phyloP scores from a whole-genome alignment of 1,140 invertebrate genomes.

The Drosophila takahashii region DNA sequence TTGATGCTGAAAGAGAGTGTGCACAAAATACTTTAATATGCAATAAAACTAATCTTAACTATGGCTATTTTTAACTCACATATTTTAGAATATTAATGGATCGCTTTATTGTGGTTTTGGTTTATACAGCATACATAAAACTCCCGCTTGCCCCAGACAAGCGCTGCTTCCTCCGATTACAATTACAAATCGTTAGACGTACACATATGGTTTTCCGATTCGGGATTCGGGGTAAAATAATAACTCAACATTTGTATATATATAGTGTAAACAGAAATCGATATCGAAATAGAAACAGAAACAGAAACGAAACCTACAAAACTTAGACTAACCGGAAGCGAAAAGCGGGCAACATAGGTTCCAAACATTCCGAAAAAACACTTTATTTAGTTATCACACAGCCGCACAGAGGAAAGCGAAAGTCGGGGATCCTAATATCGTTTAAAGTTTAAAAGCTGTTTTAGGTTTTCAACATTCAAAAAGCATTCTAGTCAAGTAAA shows the following conservation, averaged over 20 bases:
- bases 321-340: conserved; percentile 20
- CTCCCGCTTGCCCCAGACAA: conserved; percentile 5
- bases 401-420: neutral
- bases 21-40: conserved; percentile 36
- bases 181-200: conserved; percentile 25
- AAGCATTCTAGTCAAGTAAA: neutral
- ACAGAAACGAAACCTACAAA: conserved; percentile 12
- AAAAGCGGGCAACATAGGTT: conserved; percentile 7
- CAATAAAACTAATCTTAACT: conserved; percentile 39
- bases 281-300: conserved; percentile 31
- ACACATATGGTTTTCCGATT: conserved; percentile 12
- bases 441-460: neutral
- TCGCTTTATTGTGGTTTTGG: conserved; percentile 28
- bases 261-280: conserved; percentile 34
- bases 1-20: conserved; percentile 10
- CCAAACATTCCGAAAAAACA: conserved; percentile 7
- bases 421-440: neutral
- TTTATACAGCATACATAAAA: conserved; percentile 21
- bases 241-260: conserved; percentile 43
- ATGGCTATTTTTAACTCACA: conserved; percentile 12
- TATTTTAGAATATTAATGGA: conserved; percentile 17
- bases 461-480: neutral
- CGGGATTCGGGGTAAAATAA: conserved; percentile 36
- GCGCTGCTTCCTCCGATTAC: conserved; percentile 13
- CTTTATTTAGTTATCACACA: conserved; percentile 2